Base-by-base conservation (phyloP, 2,888 invertebrate species). In the Cyrtodaria siliqua region DNA sequence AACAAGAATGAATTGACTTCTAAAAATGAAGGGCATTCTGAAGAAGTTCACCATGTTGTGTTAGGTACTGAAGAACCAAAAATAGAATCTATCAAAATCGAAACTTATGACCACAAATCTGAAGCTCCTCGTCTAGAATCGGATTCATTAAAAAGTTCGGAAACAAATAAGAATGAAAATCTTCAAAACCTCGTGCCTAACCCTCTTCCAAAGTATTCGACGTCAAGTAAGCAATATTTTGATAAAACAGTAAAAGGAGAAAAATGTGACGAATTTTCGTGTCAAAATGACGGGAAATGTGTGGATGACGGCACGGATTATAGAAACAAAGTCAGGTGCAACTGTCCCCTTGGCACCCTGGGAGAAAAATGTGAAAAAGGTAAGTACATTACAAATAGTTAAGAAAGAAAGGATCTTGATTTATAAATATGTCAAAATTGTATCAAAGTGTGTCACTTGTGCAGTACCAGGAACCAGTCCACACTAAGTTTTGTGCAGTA, bases 311-410 rank as follows among this genome's bases (percentile, higher is more conserved):
- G 83, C 20, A 80, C 83, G 23, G 69, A 80, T 23, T 84, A 86
- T 16, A 64, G 87, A 20, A 59, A 73, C 27, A 80, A 80, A 60
- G 47, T 78, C 6, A 26, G 81, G n/a, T 98, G 98, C 91, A 94
- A 97, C 44, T 98, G 98, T 91, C 97, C 97, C 9, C 94, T 98
- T 64, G 98, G 98, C 9, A 97, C 96, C 92, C 96, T 96, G 2
- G 98, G 98, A 16, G 96, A 96, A 89, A 95, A 96, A 78, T 98
- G 98, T 92, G 97, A 98, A 93, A 97, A 96, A 87, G 90, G 93
- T 93, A 82, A 80, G 88, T 69, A 33, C n/a, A 33, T 33, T 33
- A 8, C 33, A 33, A 12, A 33, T 4, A 33, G 33, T 8, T 4
- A 33, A 33, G 33, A 33, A 33, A 12, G 12, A 33, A 33, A 33